A percentile compares a stretch with the other conserved stretches of the same genome.
Evolutionary conservation across 2,888 invertebrate genomes (phyloP).

Genomic region (Hermaeophaga mercurialis): DNA sequence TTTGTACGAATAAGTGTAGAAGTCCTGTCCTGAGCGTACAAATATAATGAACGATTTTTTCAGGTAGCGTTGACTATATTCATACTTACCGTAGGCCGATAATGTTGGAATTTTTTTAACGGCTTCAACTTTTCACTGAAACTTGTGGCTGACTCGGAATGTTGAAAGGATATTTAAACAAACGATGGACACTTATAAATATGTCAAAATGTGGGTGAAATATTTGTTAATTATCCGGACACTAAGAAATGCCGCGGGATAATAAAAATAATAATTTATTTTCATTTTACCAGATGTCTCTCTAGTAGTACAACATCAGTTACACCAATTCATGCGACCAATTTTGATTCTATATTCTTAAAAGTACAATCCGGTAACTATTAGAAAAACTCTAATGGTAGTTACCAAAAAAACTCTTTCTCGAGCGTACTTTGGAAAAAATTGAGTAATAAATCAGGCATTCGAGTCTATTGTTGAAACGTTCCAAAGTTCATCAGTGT

Average conservation of each 20-base stretch:
- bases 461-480: conserved; percentile 11
- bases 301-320: too few relatives aligned
- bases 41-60: conserved; percentile 28
- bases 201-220: conserved; percentile 45
- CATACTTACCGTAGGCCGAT: conserved; percentile 25
- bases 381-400: neutral
- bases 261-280: conserved; percentile 14
- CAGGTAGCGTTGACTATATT: conserved; percentile 32
- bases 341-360: too few relatives aligned
- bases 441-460: conserved; percentile 13
- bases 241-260: conserved; percentile 36
- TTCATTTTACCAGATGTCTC: too few relatives aligned
- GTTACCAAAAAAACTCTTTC: conserved; percentile 2
- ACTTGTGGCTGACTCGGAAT: conserved; percentile 29
- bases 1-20: too few relatives aligned
- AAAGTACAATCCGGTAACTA: too few relatives aligned
- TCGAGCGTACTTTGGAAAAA: neutral
- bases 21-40: neutral
- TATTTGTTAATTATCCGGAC: conserved; percentile 50
- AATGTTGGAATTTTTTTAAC: conserved; percentile 29
- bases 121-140: conserved; percentile 24
- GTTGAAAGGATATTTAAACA: conserved; percentile 35
- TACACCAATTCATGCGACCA: too few relatives aligned
- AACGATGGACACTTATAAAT: conserved; percentile 41
- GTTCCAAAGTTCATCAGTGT: conserved; percentile 18